phyloP scores from a whole-genome alignment of 1,140 invertebrate genomes.

The Bicyclus anynana region DNA sequence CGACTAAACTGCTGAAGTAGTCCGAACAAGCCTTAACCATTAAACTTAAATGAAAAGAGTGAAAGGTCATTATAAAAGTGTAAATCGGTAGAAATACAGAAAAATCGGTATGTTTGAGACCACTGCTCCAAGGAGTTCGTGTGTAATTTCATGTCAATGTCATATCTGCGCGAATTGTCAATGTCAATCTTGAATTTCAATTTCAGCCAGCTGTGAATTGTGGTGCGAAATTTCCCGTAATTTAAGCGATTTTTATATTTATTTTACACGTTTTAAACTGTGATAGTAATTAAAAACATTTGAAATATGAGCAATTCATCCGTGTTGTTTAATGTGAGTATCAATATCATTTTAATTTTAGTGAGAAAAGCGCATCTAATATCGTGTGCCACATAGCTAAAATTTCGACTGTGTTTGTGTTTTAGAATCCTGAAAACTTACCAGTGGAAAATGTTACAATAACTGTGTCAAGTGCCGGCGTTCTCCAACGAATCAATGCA shows the following conservation, averaged over 20 bases:
- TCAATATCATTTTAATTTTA: neutral
- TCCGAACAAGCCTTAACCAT: too few relatives aligned
- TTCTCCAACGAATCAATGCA: slow-evolving; percentile 62
- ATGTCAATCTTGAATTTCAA: neutral
- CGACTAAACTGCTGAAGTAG: too few relatives aligned
- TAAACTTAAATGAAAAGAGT: too few relatives aligned
- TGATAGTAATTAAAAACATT: neutral
- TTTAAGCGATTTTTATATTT: neutral
- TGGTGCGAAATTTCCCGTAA: neutral
- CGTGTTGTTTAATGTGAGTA: slow-evolving; percentile 11
- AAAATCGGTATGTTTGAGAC: too few relatives aligned
- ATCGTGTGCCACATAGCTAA: slow-evolving; percentile 15
- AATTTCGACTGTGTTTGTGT: slow-evolving; percentile 17
- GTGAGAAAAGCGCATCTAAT: neutral
- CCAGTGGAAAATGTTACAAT: slow-evolving; percentile 59
- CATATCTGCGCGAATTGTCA: too few relatives aligned
- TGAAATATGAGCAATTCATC: slow-evolving; percentile 11
- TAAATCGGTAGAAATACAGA: too few relatives aligned
- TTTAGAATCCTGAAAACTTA: slow-evolving; percentile 67
- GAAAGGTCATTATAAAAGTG: too few relatives aligned
- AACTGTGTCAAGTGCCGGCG: slow-evolving; percentile 52
- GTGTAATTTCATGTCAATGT: too few relatives aligned
- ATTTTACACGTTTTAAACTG: neutral
- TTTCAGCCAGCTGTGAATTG: neutral
- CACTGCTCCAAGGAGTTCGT: too few relatives aligned